Conservation (phyloP, 2,888 invertebrate species). For the Spilosoma lubricipeda region DNA sequence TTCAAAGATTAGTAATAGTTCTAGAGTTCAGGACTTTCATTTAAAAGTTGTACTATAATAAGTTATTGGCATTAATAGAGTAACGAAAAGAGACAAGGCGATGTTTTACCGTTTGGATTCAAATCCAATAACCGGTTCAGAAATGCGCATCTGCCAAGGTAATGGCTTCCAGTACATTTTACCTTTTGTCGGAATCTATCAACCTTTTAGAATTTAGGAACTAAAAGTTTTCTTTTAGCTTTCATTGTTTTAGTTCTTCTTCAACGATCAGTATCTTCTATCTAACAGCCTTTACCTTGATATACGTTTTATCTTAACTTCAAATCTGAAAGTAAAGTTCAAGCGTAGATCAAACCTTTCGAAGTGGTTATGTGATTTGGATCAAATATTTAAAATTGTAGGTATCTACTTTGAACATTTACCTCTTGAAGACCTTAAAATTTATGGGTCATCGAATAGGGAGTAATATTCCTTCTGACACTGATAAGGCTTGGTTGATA, state of each 20-base stretch:
- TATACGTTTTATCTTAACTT: slow-evolving; percentile 8
- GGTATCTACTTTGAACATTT: slow-evolving; percentile 1
- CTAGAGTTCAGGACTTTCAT: background rate
- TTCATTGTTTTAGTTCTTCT: background rate
- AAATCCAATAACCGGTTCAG: background rate
- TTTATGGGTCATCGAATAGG: background rate
- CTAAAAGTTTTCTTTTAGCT: background rate
- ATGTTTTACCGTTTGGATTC: background rate
- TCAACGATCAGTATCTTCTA: background rate
- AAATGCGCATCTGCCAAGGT: background rate
- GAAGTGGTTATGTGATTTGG: slow-evolving; percentile 11
- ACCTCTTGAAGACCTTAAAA: background rate
- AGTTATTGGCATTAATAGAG: background rate
- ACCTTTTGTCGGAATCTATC: background rate
- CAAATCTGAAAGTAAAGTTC: slow-evolving; percentile 9
- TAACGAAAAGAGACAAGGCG: background rate
- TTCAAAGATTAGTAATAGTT: background rate
- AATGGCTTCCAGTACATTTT: background rate
- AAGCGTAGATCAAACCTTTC: slow-evolving; percentile 1
- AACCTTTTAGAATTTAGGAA: background rate
- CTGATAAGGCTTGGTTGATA: background rate
- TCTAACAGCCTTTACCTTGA: background rate
- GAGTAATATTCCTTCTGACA: background rate
- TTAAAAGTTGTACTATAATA: background rate
- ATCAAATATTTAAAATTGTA: slow-evolving; percentile 17